Conservation (phyloP, 2,888 invertebrate genomes). For the Eilema depressum region DNA sequence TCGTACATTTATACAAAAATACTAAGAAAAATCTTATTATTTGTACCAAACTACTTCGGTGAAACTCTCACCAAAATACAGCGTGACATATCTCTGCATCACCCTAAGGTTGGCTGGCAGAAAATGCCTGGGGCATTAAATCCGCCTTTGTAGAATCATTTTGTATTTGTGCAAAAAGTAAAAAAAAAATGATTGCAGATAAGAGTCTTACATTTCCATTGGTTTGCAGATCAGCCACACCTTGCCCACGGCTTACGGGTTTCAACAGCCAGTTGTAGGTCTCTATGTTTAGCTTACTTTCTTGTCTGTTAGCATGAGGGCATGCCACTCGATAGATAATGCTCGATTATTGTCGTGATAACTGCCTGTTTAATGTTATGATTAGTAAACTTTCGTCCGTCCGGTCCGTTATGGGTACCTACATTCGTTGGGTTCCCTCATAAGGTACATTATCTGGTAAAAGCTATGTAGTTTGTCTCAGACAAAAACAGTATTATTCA, state of each 20-base stretch:
- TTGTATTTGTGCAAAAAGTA: no score
- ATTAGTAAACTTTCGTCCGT: slow-evolving; percentile 33
- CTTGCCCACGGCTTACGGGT: slow-evolving; percentile 63
- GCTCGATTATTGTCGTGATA: slow-evolving; percentile 40
- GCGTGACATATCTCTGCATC: no score
- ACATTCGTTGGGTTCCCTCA: background rate
- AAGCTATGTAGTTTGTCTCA: background rate
- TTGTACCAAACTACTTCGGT: no score
- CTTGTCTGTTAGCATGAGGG: slow-evolving; percentile 56
- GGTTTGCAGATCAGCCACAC: slow-evolving; percentile 75
- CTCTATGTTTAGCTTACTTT: slow-evolving; percentile 48
- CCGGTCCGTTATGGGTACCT: background rate
- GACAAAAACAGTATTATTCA: background rate
- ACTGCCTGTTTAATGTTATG: slow-evolving; percentile 46
- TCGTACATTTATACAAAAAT: no score
- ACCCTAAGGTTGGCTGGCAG: no score
- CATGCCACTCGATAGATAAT: slow-evolving; percentile 26
- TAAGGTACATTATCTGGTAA: background rate
- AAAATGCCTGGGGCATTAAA: no score
- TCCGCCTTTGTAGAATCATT: no score
- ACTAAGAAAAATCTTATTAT: no score
- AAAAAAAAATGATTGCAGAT: background rate
- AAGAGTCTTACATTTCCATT: slow-evolving; percentile 39
- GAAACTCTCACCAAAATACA: no score
- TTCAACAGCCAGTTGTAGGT: slow-evolving; percentile 75